Conservation (phyloP, 2,888 invertebrate genomes). For the Scaptomyza flava region DNA sequence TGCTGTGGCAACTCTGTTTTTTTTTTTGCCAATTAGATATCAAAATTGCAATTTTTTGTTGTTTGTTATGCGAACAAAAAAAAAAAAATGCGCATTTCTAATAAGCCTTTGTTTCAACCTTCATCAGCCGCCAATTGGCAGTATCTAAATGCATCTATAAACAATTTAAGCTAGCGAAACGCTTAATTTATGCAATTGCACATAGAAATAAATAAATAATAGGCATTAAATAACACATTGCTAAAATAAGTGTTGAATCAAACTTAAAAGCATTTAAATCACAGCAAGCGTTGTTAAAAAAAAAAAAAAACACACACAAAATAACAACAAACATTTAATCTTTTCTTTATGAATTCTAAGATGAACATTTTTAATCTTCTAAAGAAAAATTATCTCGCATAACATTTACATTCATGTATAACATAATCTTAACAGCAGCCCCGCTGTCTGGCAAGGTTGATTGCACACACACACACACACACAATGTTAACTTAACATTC, state of each 20-base stretch:
- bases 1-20: slow-evolving; percentile 42
- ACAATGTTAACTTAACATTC: slow-evolving; percentile 23
- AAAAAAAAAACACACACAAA: no score
- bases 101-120: slow-evolving; percentile 52
- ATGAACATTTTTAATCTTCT: background rate
- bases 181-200: slow-evolving; percentile 66
- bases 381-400: no score
- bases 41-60: slow-evolving; percentile 46
- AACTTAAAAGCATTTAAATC: slow-evolving; percentile 19
- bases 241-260: slow-evolving; percentile 43
- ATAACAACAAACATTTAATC: background rate
- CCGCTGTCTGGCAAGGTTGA: slow-evolving; percentile 9
- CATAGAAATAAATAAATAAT: slow-evolving; percentile 45
- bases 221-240: slow-evolving; percentile 36
- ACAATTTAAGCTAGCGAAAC: slow-evolving; percentile 17
- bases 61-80: background rate
- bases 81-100: slow-evolving; percentile 76
- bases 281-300: background rate
- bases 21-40: slow-evolving; percentile 64
- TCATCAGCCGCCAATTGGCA: slow-evolving; percentile 39
- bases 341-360: background rate
- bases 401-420: background rate
- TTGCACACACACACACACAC: background rate
- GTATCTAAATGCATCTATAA: slow-evolving; percentile 35
- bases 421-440: slow-evolving; percentile 18